phyloP scores from a whole-genome alignment of 2,888 invertebrate species.

The Pristionchus arcanus region DNA sequence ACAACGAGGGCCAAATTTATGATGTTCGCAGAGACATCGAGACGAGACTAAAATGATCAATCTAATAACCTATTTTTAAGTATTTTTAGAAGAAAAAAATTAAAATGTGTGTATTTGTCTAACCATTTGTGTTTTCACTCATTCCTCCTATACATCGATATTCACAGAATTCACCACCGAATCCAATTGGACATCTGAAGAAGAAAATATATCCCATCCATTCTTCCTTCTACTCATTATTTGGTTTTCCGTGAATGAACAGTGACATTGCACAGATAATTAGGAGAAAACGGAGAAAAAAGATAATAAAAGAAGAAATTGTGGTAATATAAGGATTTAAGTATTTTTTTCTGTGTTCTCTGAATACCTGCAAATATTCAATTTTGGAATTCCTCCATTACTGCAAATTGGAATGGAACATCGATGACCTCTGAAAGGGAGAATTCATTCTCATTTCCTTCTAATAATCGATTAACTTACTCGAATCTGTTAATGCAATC shows the following conservation, averaged over 20 bases:
- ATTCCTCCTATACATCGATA: conserved; percentile 3
- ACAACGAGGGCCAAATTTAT: conserved; percentile 59
- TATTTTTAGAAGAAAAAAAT: no score
- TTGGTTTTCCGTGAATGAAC: not conserved
- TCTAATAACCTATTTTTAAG: no score
- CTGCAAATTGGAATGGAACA: conserved; percentile 8
- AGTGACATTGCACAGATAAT: not conserved
- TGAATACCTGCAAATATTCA: conserved; percentile 7
- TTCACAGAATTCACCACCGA: conserved; percentile 32
- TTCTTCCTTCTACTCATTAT: not conserved
- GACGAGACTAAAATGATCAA: not conserved
- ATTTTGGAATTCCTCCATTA: not conserved
- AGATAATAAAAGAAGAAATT: not conserved
- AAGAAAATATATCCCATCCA: not conserved
- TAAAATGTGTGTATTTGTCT: not conserved
- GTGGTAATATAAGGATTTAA: no score
- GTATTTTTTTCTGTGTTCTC: no score
- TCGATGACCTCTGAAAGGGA: conserved; percentile 16
- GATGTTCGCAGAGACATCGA: conserved; percentile 4
- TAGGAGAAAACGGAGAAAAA: not conserved
- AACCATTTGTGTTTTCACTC: conserved; percentile 1
- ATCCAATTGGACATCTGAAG: conserved; percentile 15
- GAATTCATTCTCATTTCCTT: not conserved
- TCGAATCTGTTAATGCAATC: not conserved
- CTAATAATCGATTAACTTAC: not conserved